Conservation (phyloP, 2,797 vertebrate genomes). For the Myioborus miniatus region DNA sequence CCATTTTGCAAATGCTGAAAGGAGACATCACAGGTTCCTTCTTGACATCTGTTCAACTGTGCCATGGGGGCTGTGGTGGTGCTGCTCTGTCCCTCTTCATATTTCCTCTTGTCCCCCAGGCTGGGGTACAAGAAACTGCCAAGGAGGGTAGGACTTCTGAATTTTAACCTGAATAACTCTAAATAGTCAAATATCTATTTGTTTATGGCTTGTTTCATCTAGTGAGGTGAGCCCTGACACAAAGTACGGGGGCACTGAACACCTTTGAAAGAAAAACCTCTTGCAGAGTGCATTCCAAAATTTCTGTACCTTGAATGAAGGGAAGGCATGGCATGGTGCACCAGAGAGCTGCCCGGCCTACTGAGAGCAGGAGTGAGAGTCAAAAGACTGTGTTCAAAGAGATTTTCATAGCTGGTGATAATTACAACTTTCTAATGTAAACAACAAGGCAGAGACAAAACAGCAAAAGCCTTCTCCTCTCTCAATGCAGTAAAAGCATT, state of each 20-base stretch:
- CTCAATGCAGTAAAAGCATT: neutral
- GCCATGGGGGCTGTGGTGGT: neutral
- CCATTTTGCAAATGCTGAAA: neutral
- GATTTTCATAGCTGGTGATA: neutral
- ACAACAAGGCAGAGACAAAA: neutral
- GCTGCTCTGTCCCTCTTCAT: neutral
- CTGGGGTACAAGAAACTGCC: neutral
- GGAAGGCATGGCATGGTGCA: neutral
- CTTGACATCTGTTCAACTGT: neutral
- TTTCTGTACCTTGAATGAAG: neutral
- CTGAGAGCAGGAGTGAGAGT: neutral
- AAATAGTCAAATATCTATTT: neutral
- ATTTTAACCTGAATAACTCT: neutral
- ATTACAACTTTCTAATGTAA: neutral
- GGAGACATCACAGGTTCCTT: neutral
- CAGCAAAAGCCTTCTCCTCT: neutral
- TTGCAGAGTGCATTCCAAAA: neutral
- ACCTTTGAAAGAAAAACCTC: neutral
- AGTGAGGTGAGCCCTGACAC: neutral
- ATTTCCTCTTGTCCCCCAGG: neutral
- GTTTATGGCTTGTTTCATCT: neutral
- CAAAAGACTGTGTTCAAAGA: neutral
- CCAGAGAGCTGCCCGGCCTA: neutral
- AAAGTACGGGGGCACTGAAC: neutral
- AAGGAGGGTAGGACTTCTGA: neutral